phyloP scores from a whole-genome alignment of 2,113 vertebrate species.

The Prionailurus bengalensis region DNA sequence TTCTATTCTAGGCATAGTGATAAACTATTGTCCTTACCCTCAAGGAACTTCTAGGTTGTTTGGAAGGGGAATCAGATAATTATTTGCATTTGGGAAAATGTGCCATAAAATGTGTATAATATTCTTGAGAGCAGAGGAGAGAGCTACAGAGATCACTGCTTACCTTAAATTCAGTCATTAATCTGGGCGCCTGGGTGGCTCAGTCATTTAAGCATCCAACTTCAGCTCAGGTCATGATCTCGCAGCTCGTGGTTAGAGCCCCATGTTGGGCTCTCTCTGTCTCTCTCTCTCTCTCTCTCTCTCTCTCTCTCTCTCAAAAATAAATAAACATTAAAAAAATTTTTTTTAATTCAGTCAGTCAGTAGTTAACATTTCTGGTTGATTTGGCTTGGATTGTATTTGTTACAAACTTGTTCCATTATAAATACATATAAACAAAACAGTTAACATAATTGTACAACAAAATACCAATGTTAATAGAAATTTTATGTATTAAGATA shows the following conservation, averaged over 20 bases:
- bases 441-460: background rate
- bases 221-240: too few species aligned
- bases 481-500: conserved; percentile 54
- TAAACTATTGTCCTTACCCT: background rate
- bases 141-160: background rate
- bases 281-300: too few species aligned
- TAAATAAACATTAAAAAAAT: too few species aligned
- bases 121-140: background rate
- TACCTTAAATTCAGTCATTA: background rate
- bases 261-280: too few species aligned
- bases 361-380: conserved; percentile 6
- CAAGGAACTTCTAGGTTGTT: background rate
- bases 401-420: conserved; percentile 30
- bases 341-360: background rate
- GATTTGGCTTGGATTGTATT: background rate
- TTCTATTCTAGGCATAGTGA: background rate
- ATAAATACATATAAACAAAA: conserved; percentile 4
- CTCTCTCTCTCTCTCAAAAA: too few species aligned
- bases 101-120: background rate
- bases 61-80: conserved; percentile 30
- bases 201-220: too few species aligned
- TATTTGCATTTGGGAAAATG: conserved; percentile 8
- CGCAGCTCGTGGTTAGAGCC: too few species aligned
- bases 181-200: background rate
- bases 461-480: background rate